A percentile compares a stretch with the other conserved stretches of the same genome.
Conservation (phyloP, 1,140 invertebrate genomes). For the Calosoma granatense region DNA sequence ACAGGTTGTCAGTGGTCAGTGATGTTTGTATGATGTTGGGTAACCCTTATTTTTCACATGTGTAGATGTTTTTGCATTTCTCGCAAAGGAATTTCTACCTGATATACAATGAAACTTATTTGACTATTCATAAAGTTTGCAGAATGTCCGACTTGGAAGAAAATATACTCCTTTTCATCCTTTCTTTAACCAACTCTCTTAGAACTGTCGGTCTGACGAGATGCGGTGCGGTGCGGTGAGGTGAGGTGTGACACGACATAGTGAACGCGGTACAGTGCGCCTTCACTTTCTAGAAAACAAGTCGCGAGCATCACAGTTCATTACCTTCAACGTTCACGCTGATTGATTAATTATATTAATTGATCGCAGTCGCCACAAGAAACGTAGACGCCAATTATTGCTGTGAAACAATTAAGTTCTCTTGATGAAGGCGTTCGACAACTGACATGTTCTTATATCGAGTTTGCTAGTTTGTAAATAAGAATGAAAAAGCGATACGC, state of each 20-base stretch:
- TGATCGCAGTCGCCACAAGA: neutral
- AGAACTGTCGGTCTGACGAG: too few species aligned
- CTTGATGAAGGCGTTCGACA: too few species aligned
- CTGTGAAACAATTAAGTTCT: neutral
- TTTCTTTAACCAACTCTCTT: too few species aligned
- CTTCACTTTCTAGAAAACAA: neutral
- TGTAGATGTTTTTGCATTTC: neutral
- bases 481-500: too few species aligned
- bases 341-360: neutral
- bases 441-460: too few species aligned
- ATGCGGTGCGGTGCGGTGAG: too few species aligned
- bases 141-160: too few species aligned
- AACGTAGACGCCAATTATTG: neutral
- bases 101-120: neutral
- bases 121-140: neutral
- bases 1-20: conserved; percentile 24
- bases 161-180: too few species aligned
- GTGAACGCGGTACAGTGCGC: too few species aligned
- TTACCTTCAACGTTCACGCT: neutral
- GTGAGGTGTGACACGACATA: too few species aligned
- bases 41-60: neutral
- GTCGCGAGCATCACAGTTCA: too few species aligned
- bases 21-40: conserved; percentile 8
- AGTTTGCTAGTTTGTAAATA: too few species aligned
- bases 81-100: neutral